These are phyloP conservation scores for Drosophila anomelani DNA, from an alignment of 2,888 invertebrate species.

Conservation along the genomic window DNA sequence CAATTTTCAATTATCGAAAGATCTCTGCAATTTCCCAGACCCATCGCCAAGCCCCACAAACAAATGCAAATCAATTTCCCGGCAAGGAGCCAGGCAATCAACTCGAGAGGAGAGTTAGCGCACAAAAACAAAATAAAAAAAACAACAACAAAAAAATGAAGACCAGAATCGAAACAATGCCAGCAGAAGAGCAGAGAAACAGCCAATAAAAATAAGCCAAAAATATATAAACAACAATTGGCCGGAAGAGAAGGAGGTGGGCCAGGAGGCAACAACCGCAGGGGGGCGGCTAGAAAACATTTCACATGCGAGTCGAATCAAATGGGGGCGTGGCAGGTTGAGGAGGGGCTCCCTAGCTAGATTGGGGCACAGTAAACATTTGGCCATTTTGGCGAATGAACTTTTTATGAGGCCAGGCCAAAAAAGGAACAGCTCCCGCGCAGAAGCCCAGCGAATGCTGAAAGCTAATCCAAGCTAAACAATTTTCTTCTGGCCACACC, in stretches of 20 bases:
- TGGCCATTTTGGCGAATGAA: slow-evolving; percentile 70
- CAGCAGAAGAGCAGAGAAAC: slow-evolving; percentile 45
- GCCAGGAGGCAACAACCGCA: slow-evolving; percentile 52
- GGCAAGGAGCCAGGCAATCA: slow-evolving; percentile 47
- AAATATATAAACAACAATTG: slow-evolving; percentile 72
- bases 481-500: slow-evolving; percentile 64
- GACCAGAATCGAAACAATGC: slow-evolving; percentile 58
- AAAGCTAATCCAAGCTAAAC: slow-evolving; percentile 61
- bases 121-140: background rate
- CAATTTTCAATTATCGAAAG: slow-evolving; percentile 67
- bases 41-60: slow-evolving; percentile 8
- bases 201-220: slow-evolving; percentile 71
- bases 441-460: slow-evolving; percentile 20
- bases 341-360: slow-evolving; percentile 32
- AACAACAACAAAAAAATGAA: background rate
- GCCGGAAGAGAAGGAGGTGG: slow-evolving; percentile 1
- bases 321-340: slow-evolving; percentile 18
- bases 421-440: slow-evolving; percentile 8
- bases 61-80: slow-evolving; percentile 69
- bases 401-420: slow-evolving; percentile 64
- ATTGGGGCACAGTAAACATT: slow-evolving; percentile 52
- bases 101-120: slow-evolving; percentile 18
- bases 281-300: slow-evolving; percentile 28
- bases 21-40: slow-evolving; percentile 56
- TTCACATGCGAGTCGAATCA: slow-evolving; percentile 31